Percentiles rank a stretch among this genome's conserved stretches.
Evolutionary conservation across 2,113 vertebrate genomes (phyloP).

Genomic region (Centropus unirufus): DNA sequence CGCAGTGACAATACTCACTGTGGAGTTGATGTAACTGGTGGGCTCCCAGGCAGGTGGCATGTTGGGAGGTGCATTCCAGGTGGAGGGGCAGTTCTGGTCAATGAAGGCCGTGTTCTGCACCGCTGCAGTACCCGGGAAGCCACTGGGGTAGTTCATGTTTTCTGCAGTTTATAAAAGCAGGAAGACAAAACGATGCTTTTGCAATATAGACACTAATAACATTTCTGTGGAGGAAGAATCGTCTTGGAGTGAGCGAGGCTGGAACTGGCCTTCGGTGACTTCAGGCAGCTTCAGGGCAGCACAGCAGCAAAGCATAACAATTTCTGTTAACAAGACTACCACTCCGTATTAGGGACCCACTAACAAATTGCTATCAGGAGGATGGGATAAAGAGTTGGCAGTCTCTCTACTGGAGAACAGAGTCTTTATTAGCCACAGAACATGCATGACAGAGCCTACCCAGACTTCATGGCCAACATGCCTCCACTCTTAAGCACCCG

Average conservation of each 20-base stretch:
- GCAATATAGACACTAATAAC: not conserved
- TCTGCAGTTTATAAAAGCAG: conserved; percentile 62
- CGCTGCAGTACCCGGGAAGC: conserved; percentile 75
- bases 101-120: conserved; percentile 75
- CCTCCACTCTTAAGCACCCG: not conserved
- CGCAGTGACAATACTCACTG: conserved; percentile 66
- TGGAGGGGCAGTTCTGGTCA: conserved; percentile 73
- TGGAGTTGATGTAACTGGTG: conserved; percentile 69
- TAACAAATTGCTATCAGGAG: conserved; percentile 20
- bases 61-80: conserved; percentile 72
- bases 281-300: not conserved
- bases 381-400: not conserved
- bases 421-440: conserved; percentile 17
- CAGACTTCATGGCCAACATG: not conserved
- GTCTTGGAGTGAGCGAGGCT: not conserved
- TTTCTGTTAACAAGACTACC: conserved; percentile 7
- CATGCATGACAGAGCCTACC: not conserved
- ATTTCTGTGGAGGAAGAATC: not conserved
- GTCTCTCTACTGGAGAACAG: not conserved
- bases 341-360: not conserved
- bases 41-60: conserved; percentile 78
- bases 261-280: not conserved
- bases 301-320: not conserved
- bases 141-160: conserved; percentile 80
- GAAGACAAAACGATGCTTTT: not conserved